Percentiles rank a stretch among this genome's conserved stretches.
Evolutionary conservation across 2,888 invertebrate genomes (phyloP).

Genomic region (Drosophila meridionalis): DNA sequence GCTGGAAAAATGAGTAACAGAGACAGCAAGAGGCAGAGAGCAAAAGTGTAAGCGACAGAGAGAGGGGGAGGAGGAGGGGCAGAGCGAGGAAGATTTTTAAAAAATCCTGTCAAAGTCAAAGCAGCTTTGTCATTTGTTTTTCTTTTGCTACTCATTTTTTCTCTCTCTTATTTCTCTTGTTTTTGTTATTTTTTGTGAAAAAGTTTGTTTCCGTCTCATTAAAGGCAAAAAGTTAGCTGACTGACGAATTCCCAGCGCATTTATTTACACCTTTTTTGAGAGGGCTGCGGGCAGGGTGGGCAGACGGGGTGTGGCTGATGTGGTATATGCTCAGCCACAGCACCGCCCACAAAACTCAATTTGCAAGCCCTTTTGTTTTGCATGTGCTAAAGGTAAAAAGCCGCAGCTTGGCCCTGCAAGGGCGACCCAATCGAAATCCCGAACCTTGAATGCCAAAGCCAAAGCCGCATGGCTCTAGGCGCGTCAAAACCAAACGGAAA

Average conservation of each 20-base stretch:
- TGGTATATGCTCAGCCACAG: conserved; percentile 4
- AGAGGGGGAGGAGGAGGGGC: neutral
- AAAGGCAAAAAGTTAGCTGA: conserved; percentile 60
- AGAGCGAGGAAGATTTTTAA: neutral
- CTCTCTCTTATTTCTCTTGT: conserved; percentile 5
- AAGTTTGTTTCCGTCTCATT: conserved; percentile 79
- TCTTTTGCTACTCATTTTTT: conserved; percentile 27
- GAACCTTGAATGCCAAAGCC: conserved; percentile 43
- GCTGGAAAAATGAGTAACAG: conserved; percentile 7
- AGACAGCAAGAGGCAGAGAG: neutral
- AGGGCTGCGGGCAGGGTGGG: neutral
- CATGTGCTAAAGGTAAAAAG: conserved; percentile 74
- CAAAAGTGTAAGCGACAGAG: neutral
- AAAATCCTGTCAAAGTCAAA: conserved; percentile 64
- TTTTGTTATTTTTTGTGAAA: conserved; percentile 33
- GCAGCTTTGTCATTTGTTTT: conserved; percentile 56
- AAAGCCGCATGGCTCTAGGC: conserved; percentile 75
- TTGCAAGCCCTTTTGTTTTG: conserved; percentile 68
- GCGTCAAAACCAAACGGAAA: conserved; percentile 75
- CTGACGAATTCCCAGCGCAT: conserved; percentile 74
- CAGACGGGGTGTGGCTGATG: neutral
- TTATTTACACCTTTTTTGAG: conserved; percentile 76
- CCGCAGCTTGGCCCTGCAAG: conserved; percentile 37
- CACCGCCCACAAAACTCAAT: conserved; percentile 58
- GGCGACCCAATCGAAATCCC: conserved; percentile 40